Evolutionary conservation across 2,113 vertebrate species (phyloP).

Genomic region (Petromus typicus): DNA sequence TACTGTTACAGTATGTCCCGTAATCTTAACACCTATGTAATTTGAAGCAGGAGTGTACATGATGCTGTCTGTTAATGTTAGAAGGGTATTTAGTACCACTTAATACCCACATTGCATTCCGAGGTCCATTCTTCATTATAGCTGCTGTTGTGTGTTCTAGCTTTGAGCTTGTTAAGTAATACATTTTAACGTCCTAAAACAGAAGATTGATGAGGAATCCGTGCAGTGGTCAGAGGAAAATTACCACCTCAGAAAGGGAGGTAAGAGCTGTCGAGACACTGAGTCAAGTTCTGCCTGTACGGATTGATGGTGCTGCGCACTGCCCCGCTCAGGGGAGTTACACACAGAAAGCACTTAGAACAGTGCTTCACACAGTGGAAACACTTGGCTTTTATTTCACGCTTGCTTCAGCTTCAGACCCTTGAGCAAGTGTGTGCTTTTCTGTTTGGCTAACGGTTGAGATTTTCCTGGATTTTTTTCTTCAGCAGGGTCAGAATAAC

Average conservation of each 20-base stretch:
- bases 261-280: background rate
- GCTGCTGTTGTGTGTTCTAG: slow-evolving; percentile 51
- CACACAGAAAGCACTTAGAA: background rate
- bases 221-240: slow-evolving; percentile 22
- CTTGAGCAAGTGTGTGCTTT: background rate
- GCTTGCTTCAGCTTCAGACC: background rate
- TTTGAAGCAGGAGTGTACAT: slow-evolving; percentile 76
- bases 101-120: slow-evolving; percentile 63
- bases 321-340: background rate
- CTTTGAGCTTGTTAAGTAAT: slow-evolving; percentile 61
- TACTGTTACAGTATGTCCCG: slow-evolving; percentile 80
- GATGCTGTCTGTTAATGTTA: slow-evolving; percentile 72
- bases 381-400: background rate
- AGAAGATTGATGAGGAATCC: slow-evolving; percentile 31
- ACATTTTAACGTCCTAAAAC: slow-evolving; percentile 63
- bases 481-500: background rate
- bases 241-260: slow-evolving; percentile 9
- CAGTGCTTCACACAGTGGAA: background rate
- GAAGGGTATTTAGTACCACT: slow-evolving; percentile 72
- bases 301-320: no score
- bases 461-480: background rate
- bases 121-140: slow-evolving; percentile 62
- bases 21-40: slow-evolving; percentile 84
- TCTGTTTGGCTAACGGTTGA: background rate
- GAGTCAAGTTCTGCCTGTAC: no score